Percentiles rank a stretch among this genome's conserved stretches.
Evolutionary conservation across 1,140 invertebrate genomes (phyloP).

Genomic region (Chrysomallon squamiferum): DNA sequence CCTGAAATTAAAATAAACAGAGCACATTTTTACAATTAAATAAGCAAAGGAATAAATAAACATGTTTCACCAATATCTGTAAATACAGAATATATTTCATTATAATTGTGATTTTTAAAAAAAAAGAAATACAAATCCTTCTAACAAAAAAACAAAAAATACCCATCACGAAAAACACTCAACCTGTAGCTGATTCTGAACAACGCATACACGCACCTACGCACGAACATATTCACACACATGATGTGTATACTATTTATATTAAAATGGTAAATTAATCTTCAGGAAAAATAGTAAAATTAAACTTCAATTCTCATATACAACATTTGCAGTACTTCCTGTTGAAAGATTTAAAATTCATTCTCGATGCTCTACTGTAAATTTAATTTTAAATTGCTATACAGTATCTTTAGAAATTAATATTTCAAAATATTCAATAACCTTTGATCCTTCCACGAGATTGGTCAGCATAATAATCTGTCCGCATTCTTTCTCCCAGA

Average conservation of each 20-base stretch:
- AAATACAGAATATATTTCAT: background rate
- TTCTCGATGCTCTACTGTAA: background rate
- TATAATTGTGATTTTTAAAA: background rate
- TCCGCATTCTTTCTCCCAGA: slow-evolving; percentile 53
- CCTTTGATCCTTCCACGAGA: slow-evolving; percentile 47
- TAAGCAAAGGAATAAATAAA: background rate
- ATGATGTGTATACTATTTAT: too few species aligned
- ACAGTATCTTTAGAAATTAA: background rate
- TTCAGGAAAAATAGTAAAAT: background rate
- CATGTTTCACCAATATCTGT: background rate
- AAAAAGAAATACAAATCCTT: background rate
- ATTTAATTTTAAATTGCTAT: background rate
- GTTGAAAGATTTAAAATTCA: background rate
- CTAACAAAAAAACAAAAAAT: background rate
- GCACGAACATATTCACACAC: too few species aligned
- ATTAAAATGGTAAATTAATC: too few species aligned
- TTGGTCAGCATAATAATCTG: slow-evolving; percentile 57
- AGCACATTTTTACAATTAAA: background rate
- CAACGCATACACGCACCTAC: too few species aligned
- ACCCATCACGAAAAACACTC: background rate
- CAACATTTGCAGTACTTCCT: too few species aligned
- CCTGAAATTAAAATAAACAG: slow-evolving; percentile 17
- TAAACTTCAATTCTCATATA: background rate
- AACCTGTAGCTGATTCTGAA: too few species aligned
- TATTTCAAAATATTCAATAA: slow-evolving; percentile 8